Percentiles rank a stretch among this genome's conserved stretches.
These are phyloP conservation scores for Anthoscopus minutus DNA, from an alignment of 2,113 vertebrate genomes.

Conservation along the genomic window DNA sequence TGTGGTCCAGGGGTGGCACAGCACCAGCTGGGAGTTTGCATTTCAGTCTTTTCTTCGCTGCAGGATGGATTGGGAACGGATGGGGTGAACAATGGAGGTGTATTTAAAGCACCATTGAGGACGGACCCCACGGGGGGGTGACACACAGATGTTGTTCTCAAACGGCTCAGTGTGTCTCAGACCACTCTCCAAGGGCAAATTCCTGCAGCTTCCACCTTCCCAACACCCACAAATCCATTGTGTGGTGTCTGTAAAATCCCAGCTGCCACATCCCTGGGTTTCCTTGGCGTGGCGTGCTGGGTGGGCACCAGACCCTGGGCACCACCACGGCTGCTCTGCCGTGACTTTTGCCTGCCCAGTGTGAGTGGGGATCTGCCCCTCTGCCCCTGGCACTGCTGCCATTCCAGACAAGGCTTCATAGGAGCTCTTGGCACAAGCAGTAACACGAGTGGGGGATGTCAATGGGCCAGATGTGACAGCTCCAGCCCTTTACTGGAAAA, in stretches of 20 bases:
- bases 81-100: fast-evolving
- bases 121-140: background rate
- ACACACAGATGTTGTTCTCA: background rate
- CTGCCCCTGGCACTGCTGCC: background rate
- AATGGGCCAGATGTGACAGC: fast-evolving
- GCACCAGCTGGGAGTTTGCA: background rate
- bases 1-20: background rate
- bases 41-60: background rate
- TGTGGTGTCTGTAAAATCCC: background rate
- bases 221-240: background rate
- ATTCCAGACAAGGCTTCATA: fast-evolving
- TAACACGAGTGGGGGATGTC: fast-evolving
- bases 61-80: background rate
- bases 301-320: background rate
- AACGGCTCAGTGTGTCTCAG: background rate
- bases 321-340: background rate
- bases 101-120: background rate
- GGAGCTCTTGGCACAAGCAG: background rate
- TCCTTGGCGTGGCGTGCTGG: background rate
- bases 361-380: background rate
- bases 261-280: background rate
- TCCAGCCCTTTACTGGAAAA: background rate
- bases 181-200: background rate
- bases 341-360: fast-evolving
- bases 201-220: background rate